Evolutionary conservation across 2,797 vertebrate species (phyloP), one percentile per base, ranked within the genome.

Genomic region (Malacoraja senta): DNA sequence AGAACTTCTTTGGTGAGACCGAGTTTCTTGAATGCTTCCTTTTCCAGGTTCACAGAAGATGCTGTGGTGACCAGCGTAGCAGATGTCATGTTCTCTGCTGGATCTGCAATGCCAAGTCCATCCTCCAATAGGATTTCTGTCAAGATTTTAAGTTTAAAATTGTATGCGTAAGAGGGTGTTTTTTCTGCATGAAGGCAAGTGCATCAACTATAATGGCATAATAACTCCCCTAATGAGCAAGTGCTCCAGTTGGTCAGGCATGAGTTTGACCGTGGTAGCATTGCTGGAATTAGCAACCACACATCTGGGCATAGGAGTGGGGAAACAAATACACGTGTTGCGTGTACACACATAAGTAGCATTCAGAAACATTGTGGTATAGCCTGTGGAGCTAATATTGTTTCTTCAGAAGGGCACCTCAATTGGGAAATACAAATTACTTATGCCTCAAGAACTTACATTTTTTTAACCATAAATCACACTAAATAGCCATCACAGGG

Each of bases 1-100:
- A 99, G 96, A 79, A 99, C 97, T 94, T 99, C 98, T 94, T 99
- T 99, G 84, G 99, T 99, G 93, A 99, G 97, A 0, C 97, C 98
- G 93, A 98, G 95, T 91, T 96, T 97, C 96, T 97, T 97, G 94
- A 98, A 98, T 8, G 97, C 95, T 93, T 97, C 98, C 94, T 98
- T 97, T 94, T 98, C 98, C n/a, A 96, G 97, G 94, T 95, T 96
- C 8, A 96, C 95, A 0, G 96, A 94, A 0, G 95, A 95, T 93
- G 96, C 94, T 90, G 97, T 94, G 26, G 94, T 96, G 79, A 96
- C 93, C 17, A 96, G 95, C 10, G 94, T 94, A 0, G 95, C 81
- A 0, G 94, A 94, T 0, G 95, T 95, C 0, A 96, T 97, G 91
- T 96, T 96, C 80, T 98, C 98, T 72, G 95, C 80, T 3, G 95